phyloP scores from a whole-genome alignment of 2,888 invertebrate genomes.

The Phytoseiulus persimilis region DNA sequence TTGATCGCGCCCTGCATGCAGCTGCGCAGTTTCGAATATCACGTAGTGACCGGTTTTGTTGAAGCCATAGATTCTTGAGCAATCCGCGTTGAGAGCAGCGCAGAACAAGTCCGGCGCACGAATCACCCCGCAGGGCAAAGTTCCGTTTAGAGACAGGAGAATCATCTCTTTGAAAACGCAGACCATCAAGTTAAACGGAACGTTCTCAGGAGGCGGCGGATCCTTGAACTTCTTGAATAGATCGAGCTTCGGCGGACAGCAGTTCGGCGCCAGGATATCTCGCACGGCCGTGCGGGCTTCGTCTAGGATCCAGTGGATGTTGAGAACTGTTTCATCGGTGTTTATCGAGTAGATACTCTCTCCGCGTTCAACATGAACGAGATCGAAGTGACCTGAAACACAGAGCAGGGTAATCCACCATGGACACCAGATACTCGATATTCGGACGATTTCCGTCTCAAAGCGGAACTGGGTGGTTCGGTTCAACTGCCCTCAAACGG shows the following conservation, averaged over 20 bases:
- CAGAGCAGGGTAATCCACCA: neutral
- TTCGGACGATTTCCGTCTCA: too few species aligned
- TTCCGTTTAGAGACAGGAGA: neutral
- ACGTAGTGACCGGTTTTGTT: neutral
- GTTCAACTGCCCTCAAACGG: too few species aligned
- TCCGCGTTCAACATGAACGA: conserved; percentile 44
- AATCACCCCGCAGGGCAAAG: neutral
- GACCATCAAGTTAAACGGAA: conserved; percentile 14
- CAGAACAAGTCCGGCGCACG: conserved; percentile 1
- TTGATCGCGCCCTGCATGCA: neutral
- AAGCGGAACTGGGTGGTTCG: too few species aligned
- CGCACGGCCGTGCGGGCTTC: neutral
- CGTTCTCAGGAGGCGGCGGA: conserved; percentile 13
- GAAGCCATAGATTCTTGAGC: neutral
- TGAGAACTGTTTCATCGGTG: conserved; percentile 40
- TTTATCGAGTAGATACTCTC: conserved; percentile 42
- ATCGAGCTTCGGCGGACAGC: neutral
- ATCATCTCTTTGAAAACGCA: neutral
- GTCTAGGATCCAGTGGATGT: conserved; percentile 41
- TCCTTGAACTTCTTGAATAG: conserved; percentile 10
- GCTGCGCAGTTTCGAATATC: neutral
- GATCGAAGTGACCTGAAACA: conserved; percentile 40
- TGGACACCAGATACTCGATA: too few species aligned
- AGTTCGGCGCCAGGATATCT: neutral
- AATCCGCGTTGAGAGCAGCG: neutral